These are phyloP conservation scores for Eulemur albifrons DNA, from an alignment of 2,797 vertebrate species.

Conservation along the genomic window DNA sequence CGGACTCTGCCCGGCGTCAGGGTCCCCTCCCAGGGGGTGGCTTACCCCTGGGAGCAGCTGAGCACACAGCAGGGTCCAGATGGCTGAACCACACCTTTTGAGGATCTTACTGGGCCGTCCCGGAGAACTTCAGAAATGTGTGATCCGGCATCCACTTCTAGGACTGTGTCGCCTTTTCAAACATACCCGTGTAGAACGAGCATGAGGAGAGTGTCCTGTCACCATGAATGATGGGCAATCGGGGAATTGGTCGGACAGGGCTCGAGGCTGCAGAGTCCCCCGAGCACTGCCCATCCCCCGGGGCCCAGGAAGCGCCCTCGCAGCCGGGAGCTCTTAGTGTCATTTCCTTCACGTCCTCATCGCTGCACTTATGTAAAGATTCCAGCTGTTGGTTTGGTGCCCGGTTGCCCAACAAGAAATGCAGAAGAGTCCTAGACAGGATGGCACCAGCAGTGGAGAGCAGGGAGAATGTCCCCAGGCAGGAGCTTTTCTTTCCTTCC, in stretches of 20 bases:
- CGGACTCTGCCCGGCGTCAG: not conserved
- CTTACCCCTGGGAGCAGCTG: not conserved
- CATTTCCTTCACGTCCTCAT: rapidly evolving
- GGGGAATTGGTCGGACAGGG: not conserved
- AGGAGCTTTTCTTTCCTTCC: not conserved
- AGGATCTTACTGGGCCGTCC: not conserved
- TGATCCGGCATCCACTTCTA: not conserved
- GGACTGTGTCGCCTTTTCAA: not conserved
- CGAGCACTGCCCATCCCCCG: not conserved
- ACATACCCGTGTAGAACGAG: not conserved
- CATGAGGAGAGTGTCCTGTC: not conserved
- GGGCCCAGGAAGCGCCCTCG: rapidly evolving
- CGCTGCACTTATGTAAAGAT: rapidly evolving
- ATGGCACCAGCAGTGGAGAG: not conserved
- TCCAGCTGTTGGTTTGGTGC: not conserved
- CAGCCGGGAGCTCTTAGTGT: not conserved
- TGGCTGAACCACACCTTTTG: not conserved
- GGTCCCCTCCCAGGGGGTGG: not conserved
- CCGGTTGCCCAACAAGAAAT: not conserved
- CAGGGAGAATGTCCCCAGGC: rapidly evolving
- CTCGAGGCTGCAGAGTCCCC: rapidly evolving
- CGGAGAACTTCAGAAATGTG: not conserved
- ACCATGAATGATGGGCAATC: not conserved
- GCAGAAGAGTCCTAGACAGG: not conserved
- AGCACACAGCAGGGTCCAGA: not conserved